Percentiles rank a stretch among this genome's conserved stretches.
These are phyloP conservation scores for Pediacus dermestoides DNA, from an alignment of 2,888 invertebrate species.

Conservation along the genomic window DNA sequence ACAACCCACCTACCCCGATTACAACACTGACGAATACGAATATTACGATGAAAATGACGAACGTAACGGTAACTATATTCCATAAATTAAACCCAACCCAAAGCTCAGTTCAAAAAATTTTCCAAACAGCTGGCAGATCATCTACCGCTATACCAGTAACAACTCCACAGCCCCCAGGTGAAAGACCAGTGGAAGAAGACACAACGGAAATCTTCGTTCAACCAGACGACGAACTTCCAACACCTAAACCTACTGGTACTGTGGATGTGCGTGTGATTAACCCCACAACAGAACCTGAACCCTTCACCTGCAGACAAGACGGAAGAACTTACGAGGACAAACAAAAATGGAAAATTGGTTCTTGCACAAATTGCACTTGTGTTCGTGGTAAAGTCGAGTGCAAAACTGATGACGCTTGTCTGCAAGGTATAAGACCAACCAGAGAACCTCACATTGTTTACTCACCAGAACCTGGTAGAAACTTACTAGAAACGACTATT, in stretches of 20 bases:
- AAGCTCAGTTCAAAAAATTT: not conserved
- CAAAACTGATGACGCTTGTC: slow-evolving; percentile 52
- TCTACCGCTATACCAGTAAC: slow-evolving; percentile 27
- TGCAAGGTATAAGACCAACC: slow-evolving; percentile 33
- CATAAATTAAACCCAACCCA: slow-evolving; percentile 5
- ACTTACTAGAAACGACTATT: not conserved
- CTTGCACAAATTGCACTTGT: slow-evolving; percentile 73
- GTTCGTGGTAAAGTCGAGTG: slow-evolving; percentile 60
- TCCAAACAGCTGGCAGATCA: too few relatives aligned
- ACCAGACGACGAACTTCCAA: slow-evolving; percentile 44
- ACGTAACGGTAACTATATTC: slow-evolving; percentile 17
- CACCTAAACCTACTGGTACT: slow-evolving; percentile 38
- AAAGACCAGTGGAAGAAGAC: slow-evolving; percentile 32
- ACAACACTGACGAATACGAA: slow-evolving; percentile 37
- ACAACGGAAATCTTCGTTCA: slow-evolving; percentile 38
- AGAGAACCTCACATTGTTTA: slow-evolving; percentile 21
- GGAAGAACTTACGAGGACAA: slow-evolving; percentile 56
- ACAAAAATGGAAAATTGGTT: slow-evolving; percentile 65
- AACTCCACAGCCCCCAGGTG: slow-evolving; percentile 44
- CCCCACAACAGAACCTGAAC: slow-evolving; percentile 27
- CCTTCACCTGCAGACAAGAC: slow-evolving; percentile 33
- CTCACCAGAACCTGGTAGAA: slow-evolving; percentile 18
- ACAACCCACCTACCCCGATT: slow-evolving; percentile 41
- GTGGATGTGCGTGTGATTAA: slow-evolving; percentile 35
- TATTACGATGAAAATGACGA: slow-evolving; percentile 41